Conservation (phyloP, 2,888 invertebrate species). For the Macrophya annulata region DNA sequence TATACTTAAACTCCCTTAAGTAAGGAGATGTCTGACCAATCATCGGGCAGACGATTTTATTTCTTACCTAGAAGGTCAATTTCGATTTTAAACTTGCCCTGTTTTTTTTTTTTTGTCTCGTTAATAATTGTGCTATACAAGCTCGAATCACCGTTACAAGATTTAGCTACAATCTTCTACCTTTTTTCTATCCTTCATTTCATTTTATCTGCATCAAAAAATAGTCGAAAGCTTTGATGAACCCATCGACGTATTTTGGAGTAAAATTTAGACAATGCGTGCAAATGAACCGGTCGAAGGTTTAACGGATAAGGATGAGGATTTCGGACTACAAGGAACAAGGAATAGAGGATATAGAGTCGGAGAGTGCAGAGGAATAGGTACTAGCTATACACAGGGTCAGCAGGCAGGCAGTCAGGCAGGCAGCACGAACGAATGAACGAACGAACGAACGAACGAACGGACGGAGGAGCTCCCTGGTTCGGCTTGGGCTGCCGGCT, state of each 20-base stretch:
- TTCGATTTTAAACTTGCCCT: not conserved
- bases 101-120: not conserved
- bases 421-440: constrained; percentile 54
- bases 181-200: not conserved
- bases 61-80: not conserved
- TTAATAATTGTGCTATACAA: not conserved
- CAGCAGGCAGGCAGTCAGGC: constrained; percentile 63
- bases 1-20: not conserved
- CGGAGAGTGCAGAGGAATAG: constrained; percentile 66
- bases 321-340: constrained; percentile 33
- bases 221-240: no score
- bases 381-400: constrained; percentile 31
- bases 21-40: not conserved
- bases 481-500: constrained; percentile 78
- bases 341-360: constrained; percentile 63
- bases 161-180: not conserved
- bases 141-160: not conserved
- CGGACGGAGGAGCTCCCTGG: constrained; percentile 59
- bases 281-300: not conserved
- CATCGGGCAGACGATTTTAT: constrained; percentile 3
- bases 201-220: not conserved
- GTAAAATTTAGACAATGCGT: no score
- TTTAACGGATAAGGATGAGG: constrained; percentile 22
- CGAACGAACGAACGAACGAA: not conserved
- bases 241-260: no score